Evolutionary conservation across 53 echinoderm and acorn worm genomes (phyloP), one percentile per base, ranked within the genome.

Genomic region (Holothuria scabra): DNA sequence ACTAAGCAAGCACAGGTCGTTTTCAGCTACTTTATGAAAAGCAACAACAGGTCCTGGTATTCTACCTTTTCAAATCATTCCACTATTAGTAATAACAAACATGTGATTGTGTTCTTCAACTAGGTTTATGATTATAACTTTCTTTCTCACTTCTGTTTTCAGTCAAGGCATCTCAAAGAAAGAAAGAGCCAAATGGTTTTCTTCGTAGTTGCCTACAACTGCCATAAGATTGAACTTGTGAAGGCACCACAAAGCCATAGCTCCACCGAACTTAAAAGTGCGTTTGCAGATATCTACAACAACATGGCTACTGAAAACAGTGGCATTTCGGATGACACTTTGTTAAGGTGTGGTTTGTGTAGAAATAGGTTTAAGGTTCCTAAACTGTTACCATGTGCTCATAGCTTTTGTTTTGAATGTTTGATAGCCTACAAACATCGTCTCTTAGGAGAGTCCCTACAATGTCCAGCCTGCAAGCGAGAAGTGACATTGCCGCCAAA

Each of bases 391-490:
- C 78, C 78, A 56, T 78, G 78, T 29, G 13, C 78, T 32, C 78
- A 76, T 26, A 76, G 78, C 56, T 76, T 76, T 49, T 76, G 78
- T 26, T 59, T 55, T 7, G 78, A 24, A 14, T 76, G 78, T 28
- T 56, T 76, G 5, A 21, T 76, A 20, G 58, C 31, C 52, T 76
- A 57, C 29, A 31, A 29, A 76, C 28, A 30, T 57, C 10, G 57
- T 56, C 78, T 56, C 4, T 12, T 3, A 20, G 57, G 30, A 58
- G 12, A 76, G 58, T 49, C 78, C 5, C 32, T 76, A 6, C 21
- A 58, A 21, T 76, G 78, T 26, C 78, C 78, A 25, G 56, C 78
- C 26, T 76, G 78, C 30, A 56, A 28, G 13, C 78, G 19, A 16
- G 31, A 28, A 29, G 25, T 32, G n/a, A 18, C 28, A 0, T 21